Evolutionary conservation across 2,888 invertebrate species (phyloP).

Genomic region (Megastigmus dorsalis): DNA sequence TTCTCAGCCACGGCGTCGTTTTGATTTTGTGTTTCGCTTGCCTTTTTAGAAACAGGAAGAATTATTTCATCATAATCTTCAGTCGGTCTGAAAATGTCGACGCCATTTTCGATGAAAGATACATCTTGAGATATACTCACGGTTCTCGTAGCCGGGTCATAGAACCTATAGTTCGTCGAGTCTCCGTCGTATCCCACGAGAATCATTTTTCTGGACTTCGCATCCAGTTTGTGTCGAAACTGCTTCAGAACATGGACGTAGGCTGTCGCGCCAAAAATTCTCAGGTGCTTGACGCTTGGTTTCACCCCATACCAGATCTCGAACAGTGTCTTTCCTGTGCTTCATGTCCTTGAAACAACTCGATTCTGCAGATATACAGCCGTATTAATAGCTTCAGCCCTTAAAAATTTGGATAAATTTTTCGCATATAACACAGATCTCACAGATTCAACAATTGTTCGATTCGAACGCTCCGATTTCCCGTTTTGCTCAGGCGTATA

Average conservation of each 20-base stretch:
- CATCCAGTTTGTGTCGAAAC: background rate
- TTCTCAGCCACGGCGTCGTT: too few relatives aligned
- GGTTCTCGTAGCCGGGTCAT: conserved; percentile 19
- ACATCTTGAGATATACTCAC: background rate
- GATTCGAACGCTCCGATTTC: conserved; percentile 42
- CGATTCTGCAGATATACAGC: conserved; percentile 56
- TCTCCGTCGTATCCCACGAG: background rate
- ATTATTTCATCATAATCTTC: too few relatives aligned
- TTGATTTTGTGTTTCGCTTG: too few relatives aligned
- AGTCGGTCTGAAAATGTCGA: too few relatives aligned
- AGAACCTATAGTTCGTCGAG: conserved; percentile 10
- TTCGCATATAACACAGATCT: conserved; percentile 48
- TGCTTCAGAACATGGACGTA: background rate
- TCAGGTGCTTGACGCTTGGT: background rate
- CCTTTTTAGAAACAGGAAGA: too few relatives aligned
- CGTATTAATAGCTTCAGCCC: conserved; percentile 58
- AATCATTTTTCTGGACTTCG: background rate
- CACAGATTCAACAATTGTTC: conserved; percentile 53
- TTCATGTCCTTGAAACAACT: too few relatives aligned
- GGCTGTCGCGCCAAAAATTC: background rate
- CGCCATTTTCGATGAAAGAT: background rate
- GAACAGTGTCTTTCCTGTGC: background rate
- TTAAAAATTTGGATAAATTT: conserved; percentile 47
- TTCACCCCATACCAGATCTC: background rate
- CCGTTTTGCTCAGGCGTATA: conserved; percentile 56